Conservation (phyloP, 2,888 invertebrate genomes). For the Deroplatys truncata region DNA sequence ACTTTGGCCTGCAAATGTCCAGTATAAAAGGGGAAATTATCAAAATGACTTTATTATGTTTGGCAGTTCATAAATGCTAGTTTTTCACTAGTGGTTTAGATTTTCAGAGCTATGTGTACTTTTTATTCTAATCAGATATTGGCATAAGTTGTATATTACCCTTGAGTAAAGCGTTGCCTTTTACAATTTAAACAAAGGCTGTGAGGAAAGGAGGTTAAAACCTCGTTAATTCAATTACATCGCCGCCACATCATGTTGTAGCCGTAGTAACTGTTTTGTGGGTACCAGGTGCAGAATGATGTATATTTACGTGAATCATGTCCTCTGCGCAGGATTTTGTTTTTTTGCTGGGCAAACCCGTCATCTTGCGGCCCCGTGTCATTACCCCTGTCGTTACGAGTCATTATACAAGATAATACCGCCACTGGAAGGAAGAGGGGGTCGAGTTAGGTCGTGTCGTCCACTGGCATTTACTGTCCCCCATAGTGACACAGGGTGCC, state of each 20-base stretch:
- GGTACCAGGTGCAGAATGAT: not conserved
- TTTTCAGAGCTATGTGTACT: too few relatives aligned
- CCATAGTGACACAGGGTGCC: not conserved
- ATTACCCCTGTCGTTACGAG: slow-evolving; percentile 24
- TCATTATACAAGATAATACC: slow-evolving; percentile 27
- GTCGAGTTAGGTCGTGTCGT: slow-evolving; percentile 10
- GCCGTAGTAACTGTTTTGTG: not conserved
- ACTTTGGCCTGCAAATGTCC: too few relatives aligned
- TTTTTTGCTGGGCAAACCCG: not conserved
- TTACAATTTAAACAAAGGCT: too few relatives aligned
- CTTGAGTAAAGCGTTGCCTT: too few relatives aligned
- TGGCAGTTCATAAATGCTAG: too few relatives aligned
- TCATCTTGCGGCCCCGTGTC: slow-evolving; percentile 21
- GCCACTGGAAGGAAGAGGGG: not conserved
- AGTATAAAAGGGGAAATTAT: too few relatives aligned
- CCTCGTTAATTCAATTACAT: not conserved
- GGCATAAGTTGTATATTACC: too few relatives aligned
- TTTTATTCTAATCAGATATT: too few relatives aligned
- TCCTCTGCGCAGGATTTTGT: not conserved
- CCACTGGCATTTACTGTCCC: slow-evolving; percentile 1
- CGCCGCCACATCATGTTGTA: too few relatives aligned
- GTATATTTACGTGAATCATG: not conserved
- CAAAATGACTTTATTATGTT: too few relatives aligned
- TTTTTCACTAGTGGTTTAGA: too few relatives aligned
- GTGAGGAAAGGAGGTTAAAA: not conserved